Base-by-base conservation (phyloP, 2,797 vertebrate genomes). In the Alectoris magna region DNA sequence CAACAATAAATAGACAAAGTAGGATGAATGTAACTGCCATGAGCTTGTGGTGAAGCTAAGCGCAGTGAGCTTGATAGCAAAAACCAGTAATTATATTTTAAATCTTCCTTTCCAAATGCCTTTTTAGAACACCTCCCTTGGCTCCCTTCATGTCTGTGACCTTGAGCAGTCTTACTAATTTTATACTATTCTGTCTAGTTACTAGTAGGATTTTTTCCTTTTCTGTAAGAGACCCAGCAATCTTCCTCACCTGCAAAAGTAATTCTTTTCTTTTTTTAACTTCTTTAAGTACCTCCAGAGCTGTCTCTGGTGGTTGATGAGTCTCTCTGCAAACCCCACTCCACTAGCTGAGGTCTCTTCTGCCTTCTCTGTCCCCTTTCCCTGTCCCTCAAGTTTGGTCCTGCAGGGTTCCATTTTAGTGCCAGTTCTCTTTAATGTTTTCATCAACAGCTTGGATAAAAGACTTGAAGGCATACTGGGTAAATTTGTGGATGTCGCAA, bases 151-250 rank as follows among this genome's bases (percentile, higher is more conserved):
- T 58, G 59, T 66, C 84, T 91, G 41, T 69, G 66, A 88, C 48
- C 77, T 95, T 88, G 41, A 31, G 34, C 66, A 70, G 34, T 82
- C 16, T 84, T 69, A 49, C 21, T 91, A 41, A 76, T 83, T 93
- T 94, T 89, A 72, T 70, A n/a, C 39, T 10, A 17, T 58, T 85
- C 29, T 84, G 48, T 84, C 59, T 89, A 89, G 46, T 72, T 78
- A 49, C 59, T 88, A 69, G 38, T 66, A 34, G 22, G 0, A 3
- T 34, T 63, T 87, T 62, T 3, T 39, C 48, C 21, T 18, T 14
- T 41, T 91, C 29, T 17, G 2, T 66, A 53, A 69, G 49, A 80
- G 62, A 85, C 36, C 16, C 19, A 48, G 27, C 46, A 80, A 90
- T 74, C 34, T 60, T 87, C 49, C 38, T 59, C 63, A 78, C 19